Base-by-base conservation (phyloP, 2,113 vertebrate genomes). In the Cyprinus carpio region DNA sequence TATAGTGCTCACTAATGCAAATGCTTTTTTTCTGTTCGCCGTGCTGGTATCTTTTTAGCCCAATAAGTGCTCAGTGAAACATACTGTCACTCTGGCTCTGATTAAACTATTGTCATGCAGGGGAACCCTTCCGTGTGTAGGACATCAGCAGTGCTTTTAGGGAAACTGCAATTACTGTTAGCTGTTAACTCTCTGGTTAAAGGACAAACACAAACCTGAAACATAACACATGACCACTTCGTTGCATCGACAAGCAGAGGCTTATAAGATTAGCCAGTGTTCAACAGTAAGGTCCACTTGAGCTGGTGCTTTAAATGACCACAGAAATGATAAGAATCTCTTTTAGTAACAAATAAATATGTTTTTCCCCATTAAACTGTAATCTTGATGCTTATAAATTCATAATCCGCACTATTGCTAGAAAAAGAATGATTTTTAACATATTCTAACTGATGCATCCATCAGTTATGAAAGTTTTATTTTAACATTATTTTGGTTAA, bases 51-150 rank as follows among this genome's bases (percentile, higher is more conserved):
- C 81, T 87, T 88, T 88, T 84, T 64, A 60, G 85, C 16, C 31
- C 27, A 79, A 75, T 87, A 87, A 90, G 89, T 87, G 89, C 89
- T 87, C 43, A 51, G 54, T 80, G 75, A 89, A 76, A 87, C 67
- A 80, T 34, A 20, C 75, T 16, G 80, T 65, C 64, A 4, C 62
- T 40, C 43, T 65, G 12, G 7, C 69, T 62, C 78, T 75, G 81
- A 84, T 85, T 71, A 85, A 81, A 87, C 75, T 67, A 72, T 87
- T 85, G 81, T 87, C 69, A 83, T 65, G 75, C 46, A 84, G 82
- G 85, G 56, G 49, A 62, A 85, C 51, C 46, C 72, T 84, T 65
- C 51, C 79, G 2, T 75, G 78, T 40, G 75, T 75, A 51, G 83
- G 77, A 87, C 79, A 88, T 88, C 82, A 72, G 58, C 65, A 67